Evolutionary conservation across 2,888 invertebrate genomes (phyloP).

Genomic region (Oscheius sp.): DNA sequence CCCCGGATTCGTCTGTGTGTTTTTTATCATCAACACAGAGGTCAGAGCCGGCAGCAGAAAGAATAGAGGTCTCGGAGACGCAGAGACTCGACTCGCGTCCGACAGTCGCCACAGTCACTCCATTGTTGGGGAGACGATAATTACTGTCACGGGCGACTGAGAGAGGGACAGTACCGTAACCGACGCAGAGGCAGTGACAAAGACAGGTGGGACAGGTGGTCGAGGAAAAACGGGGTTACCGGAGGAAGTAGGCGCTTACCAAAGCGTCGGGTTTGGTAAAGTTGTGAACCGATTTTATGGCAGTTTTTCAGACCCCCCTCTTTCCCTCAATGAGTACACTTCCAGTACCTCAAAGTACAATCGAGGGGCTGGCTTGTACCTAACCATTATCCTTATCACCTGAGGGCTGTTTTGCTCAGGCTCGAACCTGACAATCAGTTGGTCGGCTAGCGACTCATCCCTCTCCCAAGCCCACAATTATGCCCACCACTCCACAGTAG

Average conservation of each 20-base stretch:
- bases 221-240: neutral
- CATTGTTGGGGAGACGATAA: slow-evolving; percentile 35
- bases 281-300: neutral
- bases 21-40: slow-evolving; percentile 23
- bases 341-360: no score
- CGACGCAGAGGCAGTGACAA: slow-evolving; percentile 12
- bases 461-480: slow-evolving; percentile 4
- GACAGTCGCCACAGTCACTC: slow-evolving; percentile 22
- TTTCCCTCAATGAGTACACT: no score
- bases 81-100: neutral
- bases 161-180: slow-evolving; percentile 20
- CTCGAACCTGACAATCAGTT: no score
- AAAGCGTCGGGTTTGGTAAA: neutral
- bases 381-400: no score
- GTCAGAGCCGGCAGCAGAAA: slow-evolving; percentile 3
- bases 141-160: slow-evolving; percentile 28
- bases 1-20: slow-evolving; percentile 1
- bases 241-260: neutral
- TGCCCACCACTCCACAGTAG: neutral
- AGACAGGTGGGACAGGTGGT: slow-evolving; percentile 34
- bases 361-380: no score
- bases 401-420: no score
- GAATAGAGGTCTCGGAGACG: slow-evolving; percentile 14
- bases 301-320: neutral
- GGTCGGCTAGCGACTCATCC: slow-evolving; percentile 1